phyloP scores from a whole-genome alignment of 2,888 invertebrate genomes.

The Eurytoma adleriae region DNA sequence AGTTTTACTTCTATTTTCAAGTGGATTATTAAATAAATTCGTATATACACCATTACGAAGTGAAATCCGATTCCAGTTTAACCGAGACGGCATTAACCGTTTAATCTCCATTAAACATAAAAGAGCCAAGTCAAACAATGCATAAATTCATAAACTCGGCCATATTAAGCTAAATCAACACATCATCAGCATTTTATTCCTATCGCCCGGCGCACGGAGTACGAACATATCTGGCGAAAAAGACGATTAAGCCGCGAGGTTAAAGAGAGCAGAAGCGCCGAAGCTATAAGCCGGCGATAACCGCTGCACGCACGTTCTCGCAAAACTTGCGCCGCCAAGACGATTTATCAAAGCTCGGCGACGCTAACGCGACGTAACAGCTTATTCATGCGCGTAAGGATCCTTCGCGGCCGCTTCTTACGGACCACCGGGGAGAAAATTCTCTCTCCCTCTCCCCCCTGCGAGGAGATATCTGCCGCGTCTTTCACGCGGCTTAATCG shows the following conservation, averaged over 20 bases:
- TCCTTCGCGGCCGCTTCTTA: constrained; percentile 58
- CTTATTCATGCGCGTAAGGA: constrained; percentile 71
- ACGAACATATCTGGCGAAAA: constrained; percentile 20
- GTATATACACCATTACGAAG: too few species aligned
- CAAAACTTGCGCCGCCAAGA: constrained; percentile 59
- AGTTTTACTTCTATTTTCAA: too few species aligned
- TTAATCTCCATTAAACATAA: too few species aligned
- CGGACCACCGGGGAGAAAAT: constrained; percentile 19
- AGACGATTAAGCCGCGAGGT: constrained; percentile 1
- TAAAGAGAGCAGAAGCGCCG: not conserved
- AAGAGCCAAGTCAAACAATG: too few species aligned
- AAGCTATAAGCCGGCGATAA: constrained; percentile 64
- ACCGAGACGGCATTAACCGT: too few species aligned
- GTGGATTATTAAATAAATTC: too few species aligned
- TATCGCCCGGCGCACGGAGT: not conserved
- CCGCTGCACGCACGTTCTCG: constrained; percentile 65
- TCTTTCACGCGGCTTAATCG: constrained; percentile 40
- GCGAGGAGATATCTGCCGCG: constrained; percentile 1
- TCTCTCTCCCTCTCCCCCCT: not conserved
- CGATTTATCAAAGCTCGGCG: constrained; percentile 71
- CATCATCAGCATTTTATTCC: not conserved
- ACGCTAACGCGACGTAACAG: constrained; percentile 67
- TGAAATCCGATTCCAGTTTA: too few species aligned
- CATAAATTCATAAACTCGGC: too few species aligned
- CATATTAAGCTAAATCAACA: not conserved